These are phyloP conservation scores for Enteromius anoplus DNA, from an alignment of 2,797 vertebrate genomes.

Conservation along the genomic window DNA sequence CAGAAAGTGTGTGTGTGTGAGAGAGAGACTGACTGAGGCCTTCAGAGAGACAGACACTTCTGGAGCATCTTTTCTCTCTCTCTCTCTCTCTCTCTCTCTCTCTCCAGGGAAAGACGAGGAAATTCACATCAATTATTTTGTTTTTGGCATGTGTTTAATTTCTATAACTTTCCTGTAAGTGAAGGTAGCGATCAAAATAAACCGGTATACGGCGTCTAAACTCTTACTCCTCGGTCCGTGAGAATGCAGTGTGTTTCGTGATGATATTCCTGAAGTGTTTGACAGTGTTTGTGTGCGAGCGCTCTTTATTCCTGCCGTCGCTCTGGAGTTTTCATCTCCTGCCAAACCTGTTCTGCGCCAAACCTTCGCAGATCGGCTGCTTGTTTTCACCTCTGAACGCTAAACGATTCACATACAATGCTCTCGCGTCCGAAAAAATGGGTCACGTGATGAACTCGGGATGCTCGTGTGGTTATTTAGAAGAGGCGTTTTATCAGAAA, in stretches of 20 bases:
- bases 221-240: background rate
- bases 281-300: background rate
- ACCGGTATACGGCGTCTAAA: background rate
- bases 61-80: background rate
- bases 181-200: background rate
- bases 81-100: background rate
- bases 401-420: background rate
- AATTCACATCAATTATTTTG: constrained; percentile 1
- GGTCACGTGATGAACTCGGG: background rate
- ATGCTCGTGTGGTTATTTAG: background rate
- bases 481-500: background rate
- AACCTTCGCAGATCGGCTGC: constrained; percentile 8
- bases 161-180: background rate
- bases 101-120: background rate
- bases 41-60: constrained; percentile 2
- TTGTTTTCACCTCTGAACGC: background rate
- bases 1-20: background rate
- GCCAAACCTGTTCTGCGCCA: background rate
- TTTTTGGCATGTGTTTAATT: background rate
- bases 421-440: background rate
- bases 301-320: constrained; percentile 8
- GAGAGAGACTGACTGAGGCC: background rate
- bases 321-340: background rate
- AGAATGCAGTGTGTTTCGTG: background rate
- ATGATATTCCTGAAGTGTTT: constrained; percentile 1